These are phyloP conservation scores for Taeniopygia guttata DNA, from an alignment of 2,797 vertebrate genomes.

Conservation along the genomic window DNA sequence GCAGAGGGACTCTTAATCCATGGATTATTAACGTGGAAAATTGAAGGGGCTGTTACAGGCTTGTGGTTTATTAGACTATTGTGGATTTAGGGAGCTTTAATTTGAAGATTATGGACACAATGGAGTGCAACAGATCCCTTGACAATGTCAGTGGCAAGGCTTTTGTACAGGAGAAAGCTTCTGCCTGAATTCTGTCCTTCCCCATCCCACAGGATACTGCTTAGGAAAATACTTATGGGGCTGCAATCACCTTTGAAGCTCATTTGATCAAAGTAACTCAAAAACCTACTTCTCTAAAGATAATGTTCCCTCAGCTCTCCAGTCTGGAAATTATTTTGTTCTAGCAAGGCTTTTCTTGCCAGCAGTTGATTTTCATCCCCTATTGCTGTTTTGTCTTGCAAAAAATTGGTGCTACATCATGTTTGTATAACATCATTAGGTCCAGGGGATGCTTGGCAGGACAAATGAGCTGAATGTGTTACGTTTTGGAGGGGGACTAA, in stretches of 20 bases:
- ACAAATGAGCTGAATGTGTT: neutral
- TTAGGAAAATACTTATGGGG: conserved; percentile 19
- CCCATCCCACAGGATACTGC: conserved; percentile 18
- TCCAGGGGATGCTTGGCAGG: neutral
- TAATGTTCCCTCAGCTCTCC: neutral
- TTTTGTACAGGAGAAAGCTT: conserved; percentile 34
- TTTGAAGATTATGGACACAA: conserved; percentile 48
- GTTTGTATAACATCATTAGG: neutral
- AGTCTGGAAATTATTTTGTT: conserved; percentile 1
- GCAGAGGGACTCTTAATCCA: conserved; percentile 48
- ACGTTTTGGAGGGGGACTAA: neutral
- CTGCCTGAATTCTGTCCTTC: conserved; percentile 2
- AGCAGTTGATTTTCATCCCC: neutral
- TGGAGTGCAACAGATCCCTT: conserved; percentile 41
- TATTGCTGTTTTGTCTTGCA: neutral
- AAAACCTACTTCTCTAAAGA: neutral
- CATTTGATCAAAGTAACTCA: conserved; percentile 16
- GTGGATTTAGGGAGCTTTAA: conserved; percentile 60
- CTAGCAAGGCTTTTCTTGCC: neutral
- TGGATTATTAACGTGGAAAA: conserved; percentile 62
- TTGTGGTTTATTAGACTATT: conserved; percentile 62
- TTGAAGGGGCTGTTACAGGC: conserved; percentile 51
- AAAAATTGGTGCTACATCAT: neutral
- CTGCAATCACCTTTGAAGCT: conserved; percentile 49
- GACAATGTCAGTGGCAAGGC: conserved; percentile 56